These are phyloP conservation scores for Drosophila pseudotalamancana DNA, from an alignment of 2,888 invertebrate species.

Conservation along the genomic window DNA sequence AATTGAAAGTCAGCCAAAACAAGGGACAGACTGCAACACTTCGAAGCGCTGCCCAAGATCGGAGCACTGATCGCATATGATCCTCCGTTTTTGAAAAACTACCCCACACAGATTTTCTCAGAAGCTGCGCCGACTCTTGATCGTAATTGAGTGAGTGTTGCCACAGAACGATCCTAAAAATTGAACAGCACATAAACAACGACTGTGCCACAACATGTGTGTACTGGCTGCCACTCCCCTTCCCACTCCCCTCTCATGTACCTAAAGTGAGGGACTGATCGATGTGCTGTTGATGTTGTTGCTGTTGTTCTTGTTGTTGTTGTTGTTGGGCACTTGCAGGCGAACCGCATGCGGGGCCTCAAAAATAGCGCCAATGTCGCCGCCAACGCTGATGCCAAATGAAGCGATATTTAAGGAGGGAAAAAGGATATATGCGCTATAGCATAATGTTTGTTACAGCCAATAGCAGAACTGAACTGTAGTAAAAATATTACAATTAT, in stretches of 20 bases:
- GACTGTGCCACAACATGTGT: slow-evolving; percentile 49
- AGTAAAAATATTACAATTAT: too few relatives aligned
- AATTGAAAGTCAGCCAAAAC: slow-evolving; percentile 1
- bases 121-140: slow-evolving; percentile 35
- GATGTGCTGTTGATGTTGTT: slow-evolving; percentile 18
- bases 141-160: slow-evolving; percentile 47
- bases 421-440: not conserved
- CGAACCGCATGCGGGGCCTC: slow-evolving; percentile 44
- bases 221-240: too few relatives aligned
- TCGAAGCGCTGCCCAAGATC: slow-evolving; percentile 24
- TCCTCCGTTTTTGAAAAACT: slow-evolving; percentile 18
- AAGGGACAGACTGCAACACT: not conserved
- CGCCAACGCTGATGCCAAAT: slow-evolving; percentile 38
- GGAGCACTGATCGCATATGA: slow-evolving; percentile 19
- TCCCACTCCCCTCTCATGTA: too few relatives aligned
- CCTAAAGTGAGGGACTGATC: slow-evolving; percentile 18
- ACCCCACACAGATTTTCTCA: slow-evolving; percentile 62
- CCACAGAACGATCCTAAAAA: slow-evolving; percentile 37
- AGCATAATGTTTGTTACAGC: too few relatives aligned
- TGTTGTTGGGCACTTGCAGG: slow-evolving; percentile 37
- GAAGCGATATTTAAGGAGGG: slow-evolving; percentile 23
- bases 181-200: slow-evolving; percentile 58
- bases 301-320: slow-evolving; percentile 5
- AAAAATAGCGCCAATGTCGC: slow-evolving; percentile 62
- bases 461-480: too few relatives aligned